phyloP scores from a whole-genome alignment of 2,888 invertebrate genomes.

The Bembecia ichneumoniformis region DNA sequence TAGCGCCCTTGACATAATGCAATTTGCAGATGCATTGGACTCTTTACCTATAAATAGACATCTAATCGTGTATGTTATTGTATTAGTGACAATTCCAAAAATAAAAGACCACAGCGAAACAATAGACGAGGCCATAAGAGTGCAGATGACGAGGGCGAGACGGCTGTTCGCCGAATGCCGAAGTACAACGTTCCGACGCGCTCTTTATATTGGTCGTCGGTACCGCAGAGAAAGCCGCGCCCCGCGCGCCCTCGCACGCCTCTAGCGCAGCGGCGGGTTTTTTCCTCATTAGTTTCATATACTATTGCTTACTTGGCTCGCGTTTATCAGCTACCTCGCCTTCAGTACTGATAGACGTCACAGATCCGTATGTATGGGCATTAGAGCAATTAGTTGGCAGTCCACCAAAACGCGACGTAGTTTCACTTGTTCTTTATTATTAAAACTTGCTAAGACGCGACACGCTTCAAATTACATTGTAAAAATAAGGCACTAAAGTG shows the following conservation, averaged over 20 bases:
- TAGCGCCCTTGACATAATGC: slow-evolving; percentile 66
- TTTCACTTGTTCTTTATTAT: background rate
- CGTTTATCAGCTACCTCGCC: slow-evolving; percentile 55
- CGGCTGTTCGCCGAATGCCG: slow-evolving; percentile 71
- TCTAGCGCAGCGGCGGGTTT: slow-evolving; percentile 60
- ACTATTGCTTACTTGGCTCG: slow-evolving; percentile 38
- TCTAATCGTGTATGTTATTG: slow-evolving; percentile 50
- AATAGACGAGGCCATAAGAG: slow-evolving; percentile 41
- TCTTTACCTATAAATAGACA: slow-evolving; percentile 55
- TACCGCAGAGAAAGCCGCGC: slow-evolving; percentile 67
- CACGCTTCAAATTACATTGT: background rate
- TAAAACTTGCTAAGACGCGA: background rate
- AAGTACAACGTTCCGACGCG: slow-evolving; percentile 62
- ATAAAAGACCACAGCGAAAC: slow-evolving; percentile 41
- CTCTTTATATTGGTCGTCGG: slow-evolving; percentile 64
- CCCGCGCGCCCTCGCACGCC: slow-evolving; percentile 51
- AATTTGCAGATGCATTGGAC: slow-evolving; percentile 54
- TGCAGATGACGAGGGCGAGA: slow-evolving; percentile 61
- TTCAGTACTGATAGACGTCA: slow-evolving; percentile 32
- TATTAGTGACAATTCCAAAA: slow-evolving; percentile 48
- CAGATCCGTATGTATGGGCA: slow-evolving; percentile 11
- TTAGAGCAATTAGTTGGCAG: slow-evolving; percentile 8
- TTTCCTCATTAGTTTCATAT: slow-evolving; percentile 67
- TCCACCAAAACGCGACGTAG: slow-evolving; percentile 5
- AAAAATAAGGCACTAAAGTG: no score